These are phyloP conservation scores for Morone chrysops DNA, from an alignment of 2,113 vertebrate species.

Conservation along the genomic window DNA sequence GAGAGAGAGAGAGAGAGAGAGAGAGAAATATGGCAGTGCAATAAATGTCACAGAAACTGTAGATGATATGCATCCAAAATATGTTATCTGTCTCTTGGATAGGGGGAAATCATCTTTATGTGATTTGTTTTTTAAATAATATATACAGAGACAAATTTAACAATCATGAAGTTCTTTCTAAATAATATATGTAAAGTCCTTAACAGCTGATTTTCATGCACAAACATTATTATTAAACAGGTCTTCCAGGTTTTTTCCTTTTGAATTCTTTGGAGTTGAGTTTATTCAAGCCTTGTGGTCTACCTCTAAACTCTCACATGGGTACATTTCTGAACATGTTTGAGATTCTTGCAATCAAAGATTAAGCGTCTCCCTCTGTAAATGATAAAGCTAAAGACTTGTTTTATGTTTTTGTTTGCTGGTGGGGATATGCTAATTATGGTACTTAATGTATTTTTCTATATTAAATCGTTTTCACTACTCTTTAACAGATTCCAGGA, in stretches of 20 bases:
- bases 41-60: conserved; percentile 23
- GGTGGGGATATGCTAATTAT: conserved; percentile 42
- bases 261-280: conserved; percentile 16
- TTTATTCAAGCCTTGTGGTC: conserved; percentile 30
- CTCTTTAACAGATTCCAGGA: conserved; percentile 67
- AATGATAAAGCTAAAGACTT: conserved; percentile 30
- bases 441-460: conserved; percentile 62
- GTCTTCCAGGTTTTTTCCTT: conserved; percentile 62
- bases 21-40: neutral
- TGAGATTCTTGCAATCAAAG: conserved; percentile 13
- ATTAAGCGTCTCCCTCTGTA: conserved; percentile 13
- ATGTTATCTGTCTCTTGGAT: conserved; percentile 11
- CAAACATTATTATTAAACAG: conserved; percentile 24
- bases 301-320: conserved; percentile 55
- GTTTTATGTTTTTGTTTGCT: conserved; percentile 39
- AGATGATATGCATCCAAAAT: neutral
- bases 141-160: conserved; percentile 23
- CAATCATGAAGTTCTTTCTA: conserved; percentile 33
- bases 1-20: neutral
- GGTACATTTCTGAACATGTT: conserved; percentile 18
- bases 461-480: conserved; percentile 55
- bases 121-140: conserved; percentile 16
- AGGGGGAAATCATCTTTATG: neutral
- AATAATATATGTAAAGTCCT: neutral
- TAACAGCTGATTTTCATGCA: conserved; percentile 23